Percentiles rank a stretch among this genome's conserved stretches.
Evolutionary conservation across 1,140 invertebrate species (phyloP).

Genomic region (Lucilia sericata): DNA sequence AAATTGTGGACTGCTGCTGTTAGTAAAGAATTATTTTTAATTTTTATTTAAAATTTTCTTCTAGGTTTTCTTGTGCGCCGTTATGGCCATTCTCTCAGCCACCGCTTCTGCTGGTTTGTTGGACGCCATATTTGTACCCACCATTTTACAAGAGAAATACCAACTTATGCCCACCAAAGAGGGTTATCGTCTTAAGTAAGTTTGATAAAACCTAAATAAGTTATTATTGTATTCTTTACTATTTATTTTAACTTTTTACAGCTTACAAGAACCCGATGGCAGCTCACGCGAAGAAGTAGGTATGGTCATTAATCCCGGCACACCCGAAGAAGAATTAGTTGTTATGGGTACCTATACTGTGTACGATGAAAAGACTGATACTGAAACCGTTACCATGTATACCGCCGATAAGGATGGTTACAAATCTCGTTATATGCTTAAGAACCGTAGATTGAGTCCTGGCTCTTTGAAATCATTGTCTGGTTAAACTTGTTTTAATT

Average conservation of each 20-base stretch:
- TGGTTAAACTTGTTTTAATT: constrained; percentile 53
- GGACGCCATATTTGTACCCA: constrained; percentile 53
- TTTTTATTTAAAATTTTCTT: neutral
- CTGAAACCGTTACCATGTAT: constrained; percentile 62
- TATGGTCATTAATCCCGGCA: constrained; percentile 63
- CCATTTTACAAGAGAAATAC: constrained; percentile 52
- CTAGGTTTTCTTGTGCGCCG: constrained; percentile 55
- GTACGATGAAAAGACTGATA: constrained; percentile 63
- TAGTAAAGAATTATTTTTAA: no score
- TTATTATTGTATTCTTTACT: neutral
- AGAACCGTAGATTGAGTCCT: constrained; percentile 62
- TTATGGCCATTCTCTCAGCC: constrained; percentile 56
- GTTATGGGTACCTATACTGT: constrained; percentile 60
- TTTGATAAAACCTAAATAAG: neutral
- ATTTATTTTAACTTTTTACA: constrained; percentile 40
- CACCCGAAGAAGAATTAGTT: constrained; percentile 60
- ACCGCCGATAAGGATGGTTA: constrained; percentile 67
- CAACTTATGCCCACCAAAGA: constrained; percentile 54
- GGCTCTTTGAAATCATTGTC: constrained; percentile 60
- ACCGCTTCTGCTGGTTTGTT: constrained; percentile 55
- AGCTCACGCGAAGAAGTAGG: constrained; percentile 63
- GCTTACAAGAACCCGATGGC: constrained; percentile 61
- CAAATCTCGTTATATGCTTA: constrained; percentile 58
- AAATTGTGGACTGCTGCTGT: no score
- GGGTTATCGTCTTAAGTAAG: constrained; percentile 60